Percentiles rank a stretch among this genome's conserved stretches.
These are phyloP conservation scores for Mormyrus lacerda DNA, from an alignment of 2,113 vertebrate genomes.

Conservation along the genomic window DNA sequence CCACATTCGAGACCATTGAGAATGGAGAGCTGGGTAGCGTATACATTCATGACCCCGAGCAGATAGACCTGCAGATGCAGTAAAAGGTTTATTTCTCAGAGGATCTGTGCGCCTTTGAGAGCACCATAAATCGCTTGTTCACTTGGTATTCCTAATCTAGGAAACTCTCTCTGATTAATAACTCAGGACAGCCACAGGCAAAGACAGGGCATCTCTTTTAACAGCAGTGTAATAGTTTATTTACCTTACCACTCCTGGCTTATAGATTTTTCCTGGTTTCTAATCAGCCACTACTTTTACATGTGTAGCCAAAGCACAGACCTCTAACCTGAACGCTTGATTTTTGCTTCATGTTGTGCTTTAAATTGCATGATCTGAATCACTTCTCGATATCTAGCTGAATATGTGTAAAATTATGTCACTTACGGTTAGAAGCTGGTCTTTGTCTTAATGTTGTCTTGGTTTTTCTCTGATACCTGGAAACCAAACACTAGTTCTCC, in stretches of 20 bases:
- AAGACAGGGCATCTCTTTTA: background rate
- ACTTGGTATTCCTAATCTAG: background rate
- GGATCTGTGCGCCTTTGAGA: background rate
- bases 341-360: background rate
- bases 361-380: background rate
- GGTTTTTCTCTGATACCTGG: background rate
- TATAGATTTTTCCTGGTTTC: background rate
- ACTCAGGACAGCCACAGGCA: background rate
- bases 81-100: background rate
- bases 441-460: background rate
- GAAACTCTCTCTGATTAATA: background rate
- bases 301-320: background rate
- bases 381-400: background rate
- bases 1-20: constrained; percentile 88
- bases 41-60: background rate
- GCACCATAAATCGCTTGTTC: background rate
- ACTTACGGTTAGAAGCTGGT: background rate
- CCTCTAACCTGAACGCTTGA: background rate
- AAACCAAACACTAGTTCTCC: background rate
- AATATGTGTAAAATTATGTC: background rate
- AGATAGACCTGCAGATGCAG: background rate
- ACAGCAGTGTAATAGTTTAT: background rate
- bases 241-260: background rate
- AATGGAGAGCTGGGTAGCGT: constrained; percentile 84
- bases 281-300: background rate